These are phyloP conservation scores for Ricordea florida DNA, from an alignment of 92 coral and sea anemone species.

Conservation along the genomic window DNA sequence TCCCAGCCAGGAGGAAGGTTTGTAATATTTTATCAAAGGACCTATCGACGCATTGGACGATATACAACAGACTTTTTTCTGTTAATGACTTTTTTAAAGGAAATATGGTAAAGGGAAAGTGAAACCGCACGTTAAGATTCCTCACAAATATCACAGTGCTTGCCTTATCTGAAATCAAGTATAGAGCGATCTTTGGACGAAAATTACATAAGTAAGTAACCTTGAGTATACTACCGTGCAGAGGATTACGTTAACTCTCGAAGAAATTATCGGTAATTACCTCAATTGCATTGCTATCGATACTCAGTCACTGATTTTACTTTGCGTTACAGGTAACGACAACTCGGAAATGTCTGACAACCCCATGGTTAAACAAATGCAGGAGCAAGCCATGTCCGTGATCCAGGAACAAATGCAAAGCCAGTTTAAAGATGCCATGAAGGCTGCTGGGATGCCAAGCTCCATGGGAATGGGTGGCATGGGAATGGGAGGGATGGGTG, in stretches of 20 bases:
- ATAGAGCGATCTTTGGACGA: too few relatives aligned
- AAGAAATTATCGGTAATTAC: too few relatives aligned
- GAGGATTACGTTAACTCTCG: too few relatives aligned
- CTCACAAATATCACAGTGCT: too few relatives aligned
- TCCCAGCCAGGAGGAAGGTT: constrained; percentile 30
- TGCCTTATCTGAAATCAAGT: too few relatives aligned
- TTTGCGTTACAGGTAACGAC: constrained; percentile 40
- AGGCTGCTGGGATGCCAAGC: constrained; percentile 41
- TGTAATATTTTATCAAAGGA: neutral
- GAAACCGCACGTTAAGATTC: too few relatives aligned
- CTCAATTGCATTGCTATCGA: too few relatives aligned
- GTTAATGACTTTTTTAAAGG: too few relatives aligned
- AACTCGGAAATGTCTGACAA: constrained; percentile 70
- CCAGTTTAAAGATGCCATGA: constrained; percentile 38
- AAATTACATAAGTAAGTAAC: too few relatives aligned
- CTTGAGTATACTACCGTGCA: too few relatives aligned
- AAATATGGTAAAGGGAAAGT: too few relatives aligned
- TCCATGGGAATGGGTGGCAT: constrained; percentile 40
- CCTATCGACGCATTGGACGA: too few relatives aligned
- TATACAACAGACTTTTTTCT: neutral
- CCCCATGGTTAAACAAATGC: constrained; percentile 69
- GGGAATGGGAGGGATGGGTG: constrained; percentile 47
- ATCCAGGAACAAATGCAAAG: constrained; percentile 74
- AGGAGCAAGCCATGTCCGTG: constrained; percentile 61
- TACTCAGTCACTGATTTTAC: neutral